Evolutionary conservation across 2,797 vertebrate genomes (phyloP).

Genomic region (Hyperoplus immaculatus): DNA sequence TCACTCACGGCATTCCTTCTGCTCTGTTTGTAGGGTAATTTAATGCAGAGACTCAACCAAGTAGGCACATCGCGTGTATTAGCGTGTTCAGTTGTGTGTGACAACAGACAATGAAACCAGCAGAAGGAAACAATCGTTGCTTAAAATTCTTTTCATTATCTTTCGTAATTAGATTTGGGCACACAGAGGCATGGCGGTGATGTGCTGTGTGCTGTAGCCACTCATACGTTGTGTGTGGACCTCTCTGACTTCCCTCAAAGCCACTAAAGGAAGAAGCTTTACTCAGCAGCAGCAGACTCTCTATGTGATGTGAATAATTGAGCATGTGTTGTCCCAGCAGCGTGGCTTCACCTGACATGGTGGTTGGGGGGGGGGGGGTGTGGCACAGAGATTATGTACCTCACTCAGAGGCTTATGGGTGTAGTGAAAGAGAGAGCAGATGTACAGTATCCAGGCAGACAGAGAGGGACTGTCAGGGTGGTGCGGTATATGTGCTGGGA

Average conservation of each 20-base stretch:
- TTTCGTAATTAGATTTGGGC: too few species aligned
- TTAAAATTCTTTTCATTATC: neutral
- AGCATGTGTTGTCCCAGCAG: conserved; percentile 49
- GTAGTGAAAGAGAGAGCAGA: neutral
- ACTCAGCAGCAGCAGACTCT: conserved; percentile 19
- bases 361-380: conserved; percentile 4
- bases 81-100: neutral
- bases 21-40: conserved; percentile 24
- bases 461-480: neutral
- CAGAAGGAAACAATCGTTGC: neutral
- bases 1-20: neutral
- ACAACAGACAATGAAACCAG: neutral
- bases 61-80: neutral
- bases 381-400: conserved; percentile 24
- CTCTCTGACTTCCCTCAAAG: neutral
- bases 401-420: neutral
- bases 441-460: neutral
- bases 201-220: neutral
- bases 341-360: conserved; percentile 14
- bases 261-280: neutral
- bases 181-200: neutral
- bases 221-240: neutral
- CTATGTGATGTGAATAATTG: conserved; percentile 66
- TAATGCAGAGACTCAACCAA: neutral
- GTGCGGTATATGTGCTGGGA: neutral